Evolutionary conservation across 2,888 invertebrate species (phyloP).

Genomic region (Podabrus alpinus): DNA sequence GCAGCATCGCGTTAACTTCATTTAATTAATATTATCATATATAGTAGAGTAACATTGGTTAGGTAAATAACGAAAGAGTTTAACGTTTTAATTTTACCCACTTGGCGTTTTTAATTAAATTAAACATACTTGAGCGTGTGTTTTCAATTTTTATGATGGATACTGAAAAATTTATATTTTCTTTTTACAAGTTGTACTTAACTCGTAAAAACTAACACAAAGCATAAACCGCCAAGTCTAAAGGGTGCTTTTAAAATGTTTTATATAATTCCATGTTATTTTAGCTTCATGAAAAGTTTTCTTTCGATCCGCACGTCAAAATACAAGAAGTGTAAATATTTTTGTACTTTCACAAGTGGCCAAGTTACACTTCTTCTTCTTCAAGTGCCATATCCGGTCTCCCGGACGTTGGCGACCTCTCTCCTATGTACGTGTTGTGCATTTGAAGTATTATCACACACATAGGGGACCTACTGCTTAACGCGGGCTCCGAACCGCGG

Average conservation of each 20-base stretch:
- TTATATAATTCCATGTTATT: background rate
- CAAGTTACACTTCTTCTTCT: no score
- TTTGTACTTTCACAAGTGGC: background rate
- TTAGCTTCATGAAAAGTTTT: background rate
- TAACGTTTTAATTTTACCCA: background rate
- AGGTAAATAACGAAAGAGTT: background rate
- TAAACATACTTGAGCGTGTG: background rate
- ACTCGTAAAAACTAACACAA: slow-evolving; percentile 1
- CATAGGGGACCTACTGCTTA: no score
- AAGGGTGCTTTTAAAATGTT: background rate
- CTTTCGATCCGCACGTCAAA: background rate
- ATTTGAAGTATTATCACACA: no score
- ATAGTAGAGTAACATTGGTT: no score
- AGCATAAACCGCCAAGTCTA: background rate
- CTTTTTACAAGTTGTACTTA: background rate
- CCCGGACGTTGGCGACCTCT: no score
- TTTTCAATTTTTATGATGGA: background rate
- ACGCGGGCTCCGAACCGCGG: no score
- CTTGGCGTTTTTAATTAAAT: background rate
- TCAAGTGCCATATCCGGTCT: no score
- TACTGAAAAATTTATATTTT: background rate
- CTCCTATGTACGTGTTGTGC: no score
- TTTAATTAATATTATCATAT: background rate
- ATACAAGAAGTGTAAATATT: background rate
- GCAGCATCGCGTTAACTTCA: background rate